These are phyloP conservation scores for Salvelinus fontinalis DNA, from an alignment of 2,113 vertebrate genomes.

Conservation along the genomic window DNA sequence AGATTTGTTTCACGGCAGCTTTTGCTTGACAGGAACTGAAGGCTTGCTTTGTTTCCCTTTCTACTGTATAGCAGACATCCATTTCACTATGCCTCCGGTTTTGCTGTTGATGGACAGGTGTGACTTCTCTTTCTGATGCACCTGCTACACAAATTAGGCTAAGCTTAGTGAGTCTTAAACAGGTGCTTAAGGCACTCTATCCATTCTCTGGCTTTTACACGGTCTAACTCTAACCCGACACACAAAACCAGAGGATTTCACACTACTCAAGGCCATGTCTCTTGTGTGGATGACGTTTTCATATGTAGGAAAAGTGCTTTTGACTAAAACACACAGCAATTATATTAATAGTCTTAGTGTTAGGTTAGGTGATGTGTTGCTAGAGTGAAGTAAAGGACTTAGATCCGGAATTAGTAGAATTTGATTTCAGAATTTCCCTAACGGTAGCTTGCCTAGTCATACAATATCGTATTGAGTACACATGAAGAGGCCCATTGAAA, in stretches of 20 bases:
- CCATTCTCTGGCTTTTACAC: constrained; percentile 6
- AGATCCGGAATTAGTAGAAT: background rate
- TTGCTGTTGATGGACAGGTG: constrained; percentile 8
- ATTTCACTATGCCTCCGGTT: constrained; percentile 13
- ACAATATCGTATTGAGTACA: background rate
- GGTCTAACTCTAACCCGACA: background rate
- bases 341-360: too few species aligned
- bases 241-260: background rate
- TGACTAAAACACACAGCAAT: too few species aligned
- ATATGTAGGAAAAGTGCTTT: background rate
- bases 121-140: constrained; percentile 31
- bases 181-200: constrained; percentile 9
- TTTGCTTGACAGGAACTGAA: constrained; percentile 17
- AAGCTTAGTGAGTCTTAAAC: constrained; percentile 10
- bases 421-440: background rate
- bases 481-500: background rate
- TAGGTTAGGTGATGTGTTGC: too few species aligned
- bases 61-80: background rate
- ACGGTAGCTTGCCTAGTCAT: too few species aligned
- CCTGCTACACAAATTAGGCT: constrained; percentile 32
- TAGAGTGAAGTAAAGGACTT: too few species aligned
- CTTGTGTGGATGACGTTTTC: background rate
- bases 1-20: background rate
- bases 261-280: background rate
- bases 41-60: background rate